Evolutionary conservation across 2,888 invertebrate genomes (phyloP), one percentile per base, ranked within the genome.

Genomic region (Pyrrhosoma nymphula): DNA sequence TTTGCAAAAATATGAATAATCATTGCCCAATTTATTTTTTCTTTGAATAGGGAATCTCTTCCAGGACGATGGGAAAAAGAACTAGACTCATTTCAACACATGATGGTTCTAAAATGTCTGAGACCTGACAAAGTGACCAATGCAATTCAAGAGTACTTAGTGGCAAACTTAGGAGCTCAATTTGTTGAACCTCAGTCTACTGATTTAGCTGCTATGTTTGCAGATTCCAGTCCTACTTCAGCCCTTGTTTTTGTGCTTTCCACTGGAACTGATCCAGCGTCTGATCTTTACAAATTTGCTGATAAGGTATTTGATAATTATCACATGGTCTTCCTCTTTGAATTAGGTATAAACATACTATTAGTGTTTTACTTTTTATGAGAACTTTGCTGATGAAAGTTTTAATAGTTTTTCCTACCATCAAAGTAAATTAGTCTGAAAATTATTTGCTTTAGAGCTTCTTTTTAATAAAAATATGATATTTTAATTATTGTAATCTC

Each of bases 161-260:
- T 98, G 56, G 96, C 97, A 18, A 97, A 98, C 89, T 97, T 99
- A 95, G 99, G 99, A 0, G 97, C 97, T 18, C 97, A 98, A 96
- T 99, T 98, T 97, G 98, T 99, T 91, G 98, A 98, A 96, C 99
- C 99, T 0, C 99, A 99, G 96, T 98, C 98, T 3, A 98, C 98
- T 56, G 98, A 99, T 96, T 97, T 99, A 95, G 98, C 98, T 0
- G 98, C 98, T 95, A 98, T 99, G 96, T 99, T 98, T 97, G 98
- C 97, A 0, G 99, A 99, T 96, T 98, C 99, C 0, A 98, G 98
- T 95, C 98, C 98, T 0, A 97, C 98, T 1, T 98, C 98, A 0
- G 99, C 99, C 0, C 97, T 99, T 95, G 98, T 99, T 95, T 99
- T 99, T 96, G 98, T 99, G 35, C 97, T 99, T 0, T 99, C 99